phyloP scores from a whole-genome alignment of 2,113 vertebrate genomes.

The Procapra przewalskii region DNA sequence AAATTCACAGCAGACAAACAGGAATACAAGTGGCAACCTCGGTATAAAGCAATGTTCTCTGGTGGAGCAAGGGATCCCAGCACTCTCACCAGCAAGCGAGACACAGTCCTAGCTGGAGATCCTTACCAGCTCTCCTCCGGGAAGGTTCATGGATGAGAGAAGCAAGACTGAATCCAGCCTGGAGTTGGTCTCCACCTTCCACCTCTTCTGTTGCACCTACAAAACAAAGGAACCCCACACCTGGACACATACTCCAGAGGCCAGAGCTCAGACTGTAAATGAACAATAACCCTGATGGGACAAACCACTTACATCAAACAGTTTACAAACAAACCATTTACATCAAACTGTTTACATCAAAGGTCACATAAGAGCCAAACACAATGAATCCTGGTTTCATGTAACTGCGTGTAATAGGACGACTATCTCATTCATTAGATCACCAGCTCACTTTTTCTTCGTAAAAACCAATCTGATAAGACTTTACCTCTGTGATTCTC shows the following conservation, averaged over 20 bases:
- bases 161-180: conserved; percentile 93
- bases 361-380: background rate
- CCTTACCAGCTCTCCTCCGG: conserved; percentile 95
- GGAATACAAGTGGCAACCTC: background rate
- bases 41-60: background rate
- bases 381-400: background rate
- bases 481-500: conserved; percentile 93
- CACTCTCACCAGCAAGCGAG: background rate
- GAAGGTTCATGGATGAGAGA: conserved; percentile 94
- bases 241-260: fast-evolving
- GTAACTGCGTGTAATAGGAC: fast-evolving
- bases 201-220: conserved; percentile 97
- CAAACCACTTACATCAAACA: background rate
- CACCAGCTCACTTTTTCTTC: background rate
- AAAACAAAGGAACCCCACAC: background rate
- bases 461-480: background rate
- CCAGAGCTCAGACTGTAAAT: fast-evolving
- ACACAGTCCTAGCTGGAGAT: fast-evolving
- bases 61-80: background rate
- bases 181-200: conserved; percentile 98
- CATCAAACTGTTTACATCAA: background rate
- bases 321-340: background rate
- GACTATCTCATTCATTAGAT: background rate
- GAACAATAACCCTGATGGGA: background rate
- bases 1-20: background rate